Conservation (phyloP, 2,113 vertebrate species). For the Mionectes macconnelli region DNA sequence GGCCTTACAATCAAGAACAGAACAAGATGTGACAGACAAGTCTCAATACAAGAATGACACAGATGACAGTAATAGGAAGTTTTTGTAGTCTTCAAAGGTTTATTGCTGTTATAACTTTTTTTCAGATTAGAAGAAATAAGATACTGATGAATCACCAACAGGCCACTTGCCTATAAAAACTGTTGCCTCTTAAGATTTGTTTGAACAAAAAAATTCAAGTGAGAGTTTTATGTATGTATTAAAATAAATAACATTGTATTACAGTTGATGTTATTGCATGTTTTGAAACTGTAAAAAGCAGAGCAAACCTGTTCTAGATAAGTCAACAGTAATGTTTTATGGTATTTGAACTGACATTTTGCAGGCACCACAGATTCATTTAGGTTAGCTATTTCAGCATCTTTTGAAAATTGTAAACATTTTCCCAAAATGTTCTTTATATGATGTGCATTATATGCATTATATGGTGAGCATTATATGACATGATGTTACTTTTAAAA, state of each 20-base stretch:
- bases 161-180: not conserved
- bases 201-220: not conserved
- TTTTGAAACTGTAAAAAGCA: slow-evolving; percentile 11
- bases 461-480: not conserved
- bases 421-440: not conserved
- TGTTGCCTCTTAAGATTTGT: accelerated
- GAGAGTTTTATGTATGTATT: not conserved
- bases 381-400: slow-evolving; percentile 43
- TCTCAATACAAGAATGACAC: not conserved
- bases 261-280: not conserved
- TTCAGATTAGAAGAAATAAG: not conserved
- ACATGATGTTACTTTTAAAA: not conserved
- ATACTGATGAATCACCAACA: not conserved
- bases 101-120: not conserved
- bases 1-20: not conserved
- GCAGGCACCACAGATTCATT: slow-evolving; percentile 42
- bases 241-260: slow-evolving; percentile 1
- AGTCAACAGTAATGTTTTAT: slow-evolving; percentile 24
- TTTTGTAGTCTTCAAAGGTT: not conserved
- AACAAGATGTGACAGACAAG: not conserved
- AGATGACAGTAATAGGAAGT: not conserved
- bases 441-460: not conserved
- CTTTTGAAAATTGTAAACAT: slow-evolving; percentile 5
- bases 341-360: slow-evolving; percentile 30
- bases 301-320: not conserved